phyloP scores from a whole-genome alignment of 1,140 invertebrate species.

The Drosophila auraria region DNA sequence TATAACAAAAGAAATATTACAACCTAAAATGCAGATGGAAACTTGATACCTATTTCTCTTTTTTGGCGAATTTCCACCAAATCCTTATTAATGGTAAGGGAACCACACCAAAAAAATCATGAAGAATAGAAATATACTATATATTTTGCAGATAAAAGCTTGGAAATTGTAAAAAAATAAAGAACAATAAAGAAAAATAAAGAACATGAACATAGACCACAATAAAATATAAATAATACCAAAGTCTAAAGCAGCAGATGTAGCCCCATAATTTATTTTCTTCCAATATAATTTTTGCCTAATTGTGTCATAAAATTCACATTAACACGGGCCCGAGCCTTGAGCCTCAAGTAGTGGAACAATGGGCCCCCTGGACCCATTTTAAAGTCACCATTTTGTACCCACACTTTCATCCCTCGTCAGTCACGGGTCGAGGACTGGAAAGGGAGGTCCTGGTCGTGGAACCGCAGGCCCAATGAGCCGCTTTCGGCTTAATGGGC shows the following conservation, averaged over 20 bases:
- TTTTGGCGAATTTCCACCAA: no score
- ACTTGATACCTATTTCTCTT: not conserved
- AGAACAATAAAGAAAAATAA: no score
- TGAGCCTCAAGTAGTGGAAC: slow-evolving; percentile 6
- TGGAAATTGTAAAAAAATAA: no score
- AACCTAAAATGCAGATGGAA: not conserved
- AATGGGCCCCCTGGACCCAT: slow-evolving; percentile 19
- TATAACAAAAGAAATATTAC: not conserved
- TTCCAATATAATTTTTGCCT: slow-evolving; percentile 20
- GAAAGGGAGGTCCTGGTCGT: not conserved
- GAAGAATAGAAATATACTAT: not conserved
- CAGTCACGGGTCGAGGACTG: slow-evolving; percentile 16
- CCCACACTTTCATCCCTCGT: slow-evolving; percentile 14
- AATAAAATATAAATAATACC: not conserved
- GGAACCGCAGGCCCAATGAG: slow-evolving; percentile 53
- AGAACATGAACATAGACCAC: not conserved
- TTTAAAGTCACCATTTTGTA: slow-evolving; percentile 26
- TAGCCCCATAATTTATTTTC: slow-evolving; percentile 17
- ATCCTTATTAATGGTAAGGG: no score
- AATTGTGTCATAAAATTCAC: slow-evolving; percentile 36
- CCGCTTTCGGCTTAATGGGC: slow-evolving; percentile 65
- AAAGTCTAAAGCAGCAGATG: not conserved
- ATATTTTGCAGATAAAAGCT: no score
- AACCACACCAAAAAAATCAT: not conserved
- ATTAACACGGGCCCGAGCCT: slow-evolving; percentile 15